phyloP scores from a whole-genome alignment of 2,888 invertebrate genomes.

The Metacarcinus magister region DNA sequence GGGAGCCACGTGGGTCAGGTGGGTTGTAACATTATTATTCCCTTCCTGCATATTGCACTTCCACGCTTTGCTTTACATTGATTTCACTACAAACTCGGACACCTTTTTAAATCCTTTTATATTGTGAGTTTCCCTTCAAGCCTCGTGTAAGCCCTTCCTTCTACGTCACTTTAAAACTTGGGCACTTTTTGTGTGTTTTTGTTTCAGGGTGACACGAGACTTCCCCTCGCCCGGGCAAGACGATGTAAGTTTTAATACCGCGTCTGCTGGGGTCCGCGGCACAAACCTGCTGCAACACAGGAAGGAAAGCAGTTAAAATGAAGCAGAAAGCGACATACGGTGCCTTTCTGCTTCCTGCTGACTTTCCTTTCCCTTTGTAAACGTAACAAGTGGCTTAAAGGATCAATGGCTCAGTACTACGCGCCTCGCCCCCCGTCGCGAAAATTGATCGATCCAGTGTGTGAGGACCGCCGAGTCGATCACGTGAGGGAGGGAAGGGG shows the following conservation, averaged over 20 bases:
- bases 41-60: not conserved
- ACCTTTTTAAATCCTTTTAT: no score
- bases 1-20: not conserved
- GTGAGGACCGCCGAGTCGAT: not conserved
- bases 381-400: not conserved
- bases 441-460: not conserved
- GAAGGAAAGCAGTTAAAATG: not conserved
- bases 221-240: not conserved
- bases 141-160: not conserved
- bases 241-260: conserved; percentile 2
- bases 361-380: not conserved
- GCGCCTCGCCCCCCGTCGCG: not conserved
- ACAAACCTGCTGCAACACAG: not conserved
- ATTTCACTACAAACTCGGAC: no score
- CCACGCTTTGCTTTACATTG: no score
- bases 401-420: conserved; percentile 21
- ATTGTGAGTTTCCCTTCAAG: no score
- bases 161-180: not conserved
- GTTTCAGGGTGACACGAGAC: not conserved
- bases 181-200: not conserved
- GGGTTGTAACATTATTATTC: not conserved
- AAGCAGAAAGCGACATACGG: not conserved
- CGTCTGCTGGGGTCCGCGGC: not conserved
- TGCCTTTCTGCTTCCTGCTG: not conserved
- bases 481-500: not conserved